Base-by-base conservation (phyloP, 1,140 invertebrate species). In the Rhizoglyphus robini region DNA sequence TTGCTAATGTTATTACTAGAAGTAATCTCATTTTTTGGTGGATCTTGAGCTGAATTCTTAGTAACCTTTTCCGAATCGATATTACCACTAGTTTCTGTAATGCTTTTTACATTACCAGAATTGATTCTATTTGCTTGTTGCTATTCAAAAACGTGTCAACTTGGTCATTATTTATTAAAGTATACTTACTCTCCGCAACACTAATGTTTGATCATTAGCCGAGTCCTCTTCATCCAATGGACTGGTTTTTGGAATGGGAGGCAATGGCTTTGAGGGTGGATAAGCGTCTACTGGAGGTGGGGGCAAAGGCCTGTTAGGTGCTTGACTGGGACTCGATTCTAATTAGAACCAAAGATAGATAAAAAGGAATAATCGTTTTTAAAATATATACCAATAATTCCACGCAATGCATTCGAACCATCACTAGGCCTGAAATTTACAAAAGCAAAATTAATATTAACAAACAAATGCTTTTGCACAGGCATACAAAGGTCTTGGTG, bases 401-500 rank as follows among this genome's bases (percentile, higher is more conserved):
- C 36, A 41, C 36, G 36, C 18, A 41, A 11, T 11, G 8, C 36
- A 41, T 18, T 41, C 8, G 36, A 41, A 11, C 27, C 29, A 13
- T 15, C 27, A 11, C n/a, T 29, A 4, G 61, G 3, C n/a, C 32
- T 60, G 18, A 48, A 63, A 60, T 2, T 20, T 23, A 36, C 58
- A 20, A 62, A 85, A 49, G 66, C n/a, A 23, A 46, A 31, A 48
- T 65, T 34, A 27, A 47, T 60, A 31, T 20, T 13, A n/a, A 18
- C 41, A 41, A 62, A 46, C 61, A 1, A 49, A 66, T 20, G 31
- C 18, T 36, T n/a, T 15, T 38, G n/a, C 18, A 0, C 25, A 32
- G 54, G 76, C 90, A 88, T 82, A 94, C 90, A 96, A 82, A 70
- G 94, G 92, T 75, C 95, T 90, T 3, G 92, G 90, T 27, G 92